Evolutionary conservation across 2,888 invertebrate genomes (phyloP).

Genomic region (Monopis laevigella): DNA sequence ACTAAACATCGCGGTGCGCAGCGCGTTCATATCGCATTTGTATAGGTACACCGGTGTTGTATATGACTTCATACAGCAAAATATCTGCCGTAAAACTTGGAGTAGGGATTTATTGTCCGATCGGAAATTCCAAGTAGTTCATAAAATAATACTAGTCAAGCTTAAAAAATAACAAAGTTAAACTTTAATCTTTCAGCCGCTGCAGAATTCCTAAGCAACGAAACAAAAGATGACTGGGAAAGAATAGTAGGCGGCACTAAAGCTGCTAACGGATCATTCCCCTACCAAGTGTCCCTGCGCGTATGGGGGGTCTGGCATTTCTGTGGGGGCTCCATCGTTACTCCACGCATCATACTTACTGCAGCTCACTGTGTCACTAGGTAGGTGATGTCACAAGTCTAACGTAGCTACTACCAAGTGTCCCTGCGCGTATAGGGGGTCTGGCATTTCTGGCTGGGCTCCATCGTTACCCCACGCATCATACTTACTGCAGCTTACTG

Average conservation of each 20-base stretch:
- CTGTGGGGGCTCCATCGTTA: constrained; percentile 68
- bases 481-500: constrained; percentile 69
- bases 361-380: constrained; percentile 67
- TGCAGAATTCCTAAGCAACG: constrained; percentile 1
- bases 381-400: no score
- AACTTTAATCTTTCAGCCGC: no score
- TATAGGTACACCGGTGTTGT: no score
- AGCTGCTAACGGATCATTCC: constrained; percentile 56
- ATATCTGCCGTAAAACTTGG: no score
- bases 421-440: constrained; percentile 53
- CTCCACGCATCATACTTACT: constrained; percentile 59
- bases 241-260: constrained; percentile 63
- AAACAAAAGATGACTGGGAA: constrained; percentile 41
- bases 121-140: no score
- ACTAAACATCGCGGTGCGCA: no score
- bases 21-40: no score
- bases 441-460: constrained; percentile 70
- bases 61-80: no score
- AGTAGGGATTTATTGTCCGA: no score
- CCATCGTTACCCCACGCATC: constrained; percentile 58
- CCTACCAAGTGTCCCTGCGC: constrained; percentile 62
- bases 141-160: no score
- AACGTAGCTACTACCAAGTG: no score
- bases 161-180: not conserved
- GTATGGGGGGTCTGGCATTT: constrained; percentile 59